Evolutionary conservation across 1,140 invertebrate species (phyloP), one percentile per base, ranked within the genome.

Genomic region (Drosophila rufa): DNA sequence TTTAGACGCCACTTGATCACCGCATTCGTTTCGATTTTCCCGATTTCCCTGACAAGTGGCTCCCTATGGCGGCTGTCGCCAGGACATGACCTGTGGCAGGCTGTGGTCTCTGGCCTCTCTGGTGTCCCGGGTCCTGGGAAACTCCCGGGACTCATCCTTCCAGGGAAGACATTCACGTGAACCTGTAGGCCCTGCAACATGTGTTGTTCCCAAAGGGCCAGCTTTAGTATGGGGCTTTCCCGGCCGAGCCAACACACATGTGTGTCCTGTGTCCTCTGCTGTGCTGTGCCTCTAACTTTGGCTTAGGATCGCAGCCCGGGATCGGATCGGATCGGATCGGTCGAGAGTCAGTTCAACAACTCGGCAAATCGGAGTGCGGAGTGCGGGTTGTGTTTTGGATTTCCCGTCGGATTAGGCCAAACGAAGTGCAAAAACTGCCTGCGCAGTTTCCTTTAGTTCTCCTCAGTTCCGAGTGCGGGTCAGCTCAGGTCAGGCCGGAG

Each of bases 401-500:
- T 90, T 90, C 81, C 85, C 85, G 86, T 82, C 85, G 85, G 85
- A 90, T 90, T 90, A 90, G 79, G 85, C 75, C 36, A 38, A 89
- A 89, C 84, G 89, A 89, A 83, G 77, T 86, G 82, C 79, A 85
- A 82, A 85, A 85, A 81, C 75, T 79, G 51, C 43, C 43, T 71
- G 40, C 51, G 8, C 38, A 64, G 68, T 74, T 55, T 45, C 51
- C 59, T 53, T 55, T 38, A 19, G 47, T 65, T 80, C 61, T 36
- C 30, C 70, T 74, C 77, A 85, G 82, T 85, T 85, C 82, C 82
- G 82, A 38, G 48, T 74, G 62, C 27, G 67, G 58, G 46, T 51
- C 56, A 60, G 62, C 58, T 27, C 61, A 48, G 43, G 77, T 61
- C 53, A 56, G 22, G 22, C 22, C 27, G 36, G 30, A 19, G 45